These are phyloP conservation scores for Solenopsis invicta DNA, from an alignment of 1,140 invertebrate genomes.

Conservation along the genomic window DNA sequence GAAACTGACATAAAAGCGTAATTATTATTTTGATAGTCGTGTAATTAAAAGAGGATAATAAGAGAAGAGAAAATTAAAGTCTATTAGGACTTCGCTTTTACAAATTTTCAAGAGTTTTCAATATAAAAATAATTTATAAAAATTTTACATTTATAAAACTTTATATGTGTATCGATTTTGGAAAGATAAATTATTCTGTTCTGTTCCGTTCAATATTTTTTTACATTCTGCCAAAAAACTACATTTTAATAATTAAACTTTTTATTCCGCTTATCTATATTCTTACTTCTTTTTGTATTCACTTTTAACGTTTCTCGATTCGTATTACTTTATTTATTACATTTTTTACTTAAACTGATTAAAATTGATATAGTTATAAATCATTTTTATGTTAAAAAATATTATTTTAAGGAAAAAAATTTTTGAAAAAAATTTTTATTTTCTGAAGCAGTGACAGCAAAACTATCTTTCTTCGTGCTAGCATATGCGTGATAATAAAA, in stretches of 20 bases:
- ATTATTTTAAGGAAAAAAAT: neutral
- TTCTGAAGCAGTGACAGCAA: neutral
- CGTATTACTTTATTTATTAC: neutral
- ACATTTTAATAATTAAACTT: neutral
- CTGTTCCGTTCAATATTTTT: neutral
- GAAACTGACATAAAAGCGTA: neutral
- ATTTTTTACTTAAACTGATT: neutral
- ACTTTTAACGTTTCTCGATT: neutral
- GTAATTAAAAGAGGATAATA: slow-evolving; percentile 7
- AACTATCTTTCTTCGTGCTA: neutral
- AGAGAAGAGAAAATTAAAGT: neutral
- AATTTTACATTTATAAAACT: neutral
- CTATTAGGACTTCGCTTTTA: neutral
- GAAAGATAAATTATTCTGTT: slow-evolving; percentile 26
- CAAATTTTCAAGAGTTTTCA: neutral
- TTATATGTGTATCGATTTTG: neutral
- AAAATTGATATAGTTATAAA: neutral
- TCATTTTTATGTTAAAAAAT: neutral
- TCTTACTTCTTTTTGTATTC: neutral
- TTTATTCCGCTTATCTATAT: neutral
- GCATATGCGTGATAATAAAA: neutral
- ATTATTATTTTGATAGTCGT: neutral
- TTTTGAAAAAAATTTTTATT: neutral
- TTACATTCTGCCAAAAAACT: neutral
- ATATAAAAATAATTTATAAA: slow-evolving; percentile 7